A percentile compares a stretch with the other conserved stretches of the same genome.
Conservation (phyloP, 1,140 invertebrate genomes). For the Drosophila ironensis region DNA sequence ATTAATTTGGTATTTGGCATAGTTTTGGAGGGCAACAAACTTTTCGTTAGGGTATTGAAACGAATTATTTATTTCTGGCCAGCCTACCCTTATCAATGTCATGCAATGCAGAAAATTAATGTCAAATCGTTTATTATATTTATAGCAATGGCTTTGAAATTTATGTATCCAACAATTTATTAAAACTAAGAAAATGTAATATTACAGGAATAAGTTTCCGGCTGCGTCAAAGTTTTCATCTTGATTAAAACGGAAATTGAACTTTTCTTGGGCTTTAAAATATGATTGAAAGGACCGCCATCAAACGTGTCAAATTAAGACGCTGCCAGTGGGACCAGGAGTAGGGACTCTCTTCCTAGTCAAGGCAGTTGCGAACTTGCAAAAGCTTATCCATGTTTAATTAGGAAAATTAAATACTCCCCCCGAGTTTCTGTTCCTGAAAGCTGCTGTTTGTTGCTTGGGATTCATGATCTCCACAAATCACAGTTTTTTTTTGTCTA, state of each 20-base stretch:
- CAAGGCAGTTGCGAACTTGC: neutral
- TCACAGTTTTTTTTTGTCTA: neutral
- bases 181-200: neutral
- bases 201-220: neutral
- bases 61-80: too few species aligned
- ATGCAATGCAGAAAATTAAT: neutral
- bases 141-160: neutral
- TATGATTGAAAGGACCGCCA: neutral
- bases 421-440: neutral
- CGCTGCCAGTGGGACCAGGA: too few species aligned
- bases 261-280: neutral
- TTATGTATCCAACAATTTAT: neutral
- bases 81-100: conserved; percentile 31
- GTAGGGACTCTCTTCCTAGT: too few species aligned
- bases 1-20: neutral
- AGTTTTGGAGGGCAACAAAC: neutral
- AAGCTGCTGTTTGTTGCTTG: neutral
- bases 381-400: conserved; percentile 1
- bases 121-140: neutral
- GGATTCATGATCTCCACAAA: conserved; percentile 17
- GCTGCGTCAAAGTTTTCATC: neutral
- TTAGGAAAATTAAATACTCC: neutral
- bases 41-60: neutral
- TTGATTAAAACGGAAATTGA: neutral
- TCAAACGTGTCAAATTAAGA: neutral